Base-by-base conservation (phyloP, 1,140 invertebrate genomes). In the Limonius californicus region DNA sequence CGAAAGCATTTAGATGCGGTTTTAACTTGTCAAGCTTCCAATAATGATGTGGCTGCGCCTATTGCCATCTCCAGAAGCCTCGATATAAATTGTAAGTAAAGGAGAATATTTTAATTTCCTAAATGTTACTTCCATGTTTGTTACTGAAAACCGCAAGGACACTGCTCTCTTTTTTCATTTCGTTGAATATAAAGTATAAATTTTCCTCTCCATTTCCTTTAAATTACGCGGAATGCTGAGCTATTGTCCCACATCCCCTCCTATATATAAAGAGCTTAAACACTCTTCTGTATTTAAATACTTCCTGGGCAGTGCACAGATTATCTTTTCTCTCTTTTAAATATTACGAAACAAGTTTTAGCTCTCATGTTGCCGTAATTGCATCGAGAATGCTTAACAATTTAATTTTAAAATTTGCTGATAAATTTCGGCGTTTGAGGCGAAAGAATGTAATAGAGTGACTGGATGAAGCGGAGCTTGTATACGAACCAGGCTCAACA, bases 21-120 rank as follows among this genome's bases (percentile, higher is more conserved):
- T 45, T 82, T 88, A 65, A 90, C 87, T 20, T 91, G 89, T 70
- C 87, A 89, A 73, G 88, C 89, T 8, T 82, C 84, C 61, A 91
- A 91, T 78, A 91, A 89, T 76, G 89, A 90, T 75, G 84, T 87
- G 53, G 15, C 19, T 50, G 76, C 85, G 9, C 89, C 90, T 47
- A 85, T 89, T 74, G 86, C 85, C 50, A 87, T 83, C 69, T 84
- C 85, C 19, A 86, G 92, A 59, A 84, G 84, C 9, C 79, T 92
- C 58, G 87, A 91, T 74, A 85, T 92, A 80, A 90, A 89, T 73
- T 81, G 90, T 92, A 76, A 91, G 89, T 87, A 57, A 2, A 39
- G 2, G 9, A 27, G 23, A 27, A 27, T 50, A 19, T 11, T 50
- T 50, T 50, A 50, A 50, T 50, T 50, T 19, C 12, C 20, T 50